Evolutionary conservation across 1,140 invertebrate species (phyloP).

Genomic region (Drosophila gunungcola): DNA sequence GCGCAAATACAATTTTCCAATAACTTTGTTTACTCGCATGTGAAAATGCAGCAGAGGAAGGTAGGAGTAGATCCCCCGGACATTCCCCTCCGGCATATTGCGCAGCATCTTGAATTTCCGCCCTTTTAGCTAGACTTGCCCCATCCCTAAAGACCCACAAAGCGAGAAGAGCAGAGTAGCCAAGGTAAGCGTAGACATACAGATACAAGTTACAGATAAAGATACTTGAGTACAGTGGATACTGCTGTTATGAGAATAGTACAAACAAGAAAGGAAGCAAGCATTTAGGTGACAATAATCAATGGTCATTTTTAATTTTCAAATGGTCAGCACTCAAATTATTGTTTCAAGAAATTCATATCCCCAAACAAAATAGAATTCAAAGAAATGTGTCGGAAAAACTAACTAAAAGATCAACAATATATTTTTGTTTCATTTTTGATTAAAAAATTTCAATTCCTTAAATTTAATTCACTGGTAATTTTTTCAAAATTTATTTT

Average conservation of each 20-base stretch:
- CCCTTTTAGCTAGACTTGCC: slow-evolving; percentile 45
- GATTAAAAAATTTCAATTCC: too few species aligned
- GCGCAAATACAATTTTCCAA: slow-evolving; percentile 66
- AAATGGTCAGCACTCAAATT: too few species aligned
- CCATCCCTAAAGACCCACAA: not conserved
- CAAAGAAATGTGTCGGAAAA: too few species aligned
- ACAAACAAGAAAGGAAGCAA: not conserved
- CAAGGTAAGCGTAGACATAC: slow-evolving; percentile 47
- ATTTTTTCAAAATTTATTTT: too few species aligned
- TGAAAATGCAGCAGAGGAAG: slow-evolving; percentile 56
- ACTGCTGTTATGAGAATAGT: not conserved
- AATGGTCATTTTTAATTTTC: too few species aligned
- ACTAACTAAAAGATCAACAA: too few species aligned
- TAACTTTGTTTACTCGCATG: slow-evolving; percentile 69
- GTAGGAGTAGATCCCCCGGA: not conserved
- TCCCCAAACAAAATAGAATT: too few species aligned
- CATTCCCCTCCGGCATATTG: slow-evolving; percentile 46
- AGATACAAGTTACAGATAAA: slow-evolving; percentile 31
- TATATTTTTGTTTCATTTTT: too few species aligned
- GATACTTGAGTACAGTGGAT: not conserved
- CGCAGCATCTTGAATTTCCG: slow-evolving; percentile 75
- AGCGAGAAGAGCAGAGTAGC: not conserved
- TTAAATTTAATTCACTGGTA: too few species aligned
- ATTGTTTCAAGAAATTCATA: not conserved
- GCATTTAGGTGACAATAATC: too few species aligned